phyloP scores from a whole-genome alignment of 1,140 invertebrate species.

The Acromyrmex heyeri region DNA sequence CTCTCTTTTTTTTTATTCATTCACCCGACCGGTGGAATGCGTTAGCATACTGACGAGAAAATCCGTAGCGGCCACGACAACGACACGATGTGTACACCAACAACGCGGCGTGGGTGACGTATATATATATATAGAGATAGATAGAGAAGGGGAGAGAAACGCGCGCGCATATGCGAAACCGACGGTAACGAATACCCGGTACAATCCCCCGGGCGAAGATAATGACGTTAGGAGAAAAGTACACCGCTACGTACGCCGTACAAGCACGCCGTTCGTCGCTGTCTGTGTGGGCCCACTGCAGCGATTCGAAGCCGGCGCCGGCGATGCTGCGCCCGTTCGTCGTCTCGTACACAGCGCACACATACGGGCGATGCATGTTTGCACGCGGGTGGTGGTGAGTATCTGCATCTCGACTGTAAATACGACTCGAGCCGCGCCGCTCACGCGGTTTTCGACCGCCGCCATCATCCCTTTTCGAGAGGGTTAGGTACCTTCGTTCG shows the following conservation, averaged over 20 bases:
- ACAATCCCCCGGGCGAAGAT: conserved; percentile 65
- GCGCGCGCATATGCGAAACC: conserved; percentile 54
- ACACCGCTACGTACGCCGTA: conserved; percentile 52
- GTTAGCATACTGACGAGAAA: conserved; percentile 75
- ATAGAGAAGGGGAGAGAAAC: conserved; percentile 24
- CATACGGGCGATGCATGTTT: conserved; percentile 52
- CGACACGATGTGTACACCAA: neutral
- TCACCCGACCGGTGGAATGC: conserved; percentile 58
- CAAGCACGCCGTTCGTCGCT: neutral
- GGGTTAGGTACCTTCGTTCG: conserved; percentile 51
- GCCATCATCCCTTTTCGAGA: conserved; percentile 2
- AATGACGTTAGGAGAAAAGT: conserved; percentile 76
- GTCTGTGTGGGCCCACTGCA: neutral
- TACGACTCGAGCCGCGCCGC: conserved; percentile 49
- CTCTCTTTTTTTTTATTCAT: conserved; percentile 12
- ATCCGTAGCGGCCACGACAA: conserved; percentile 35
- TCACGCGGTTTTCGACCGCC: conserved; percentile 46
- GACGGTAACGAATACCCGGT: conserved; percentile 74
- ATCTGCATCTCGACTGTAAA: conserved; percentile 73
- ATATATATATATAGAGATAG: no score
- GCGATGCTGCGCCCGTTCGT: neutral
- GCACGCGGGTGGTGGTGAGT: conserved; percentile 49
- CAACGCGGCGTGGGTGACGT: neutral
- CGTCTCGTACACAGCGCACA: conserved; percentile 13
- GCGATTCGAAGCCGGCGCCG: conserved; percentile 25